Evolutionary conservation across 2,888 invertebrate species (phyloP), one percentile per base, ranked within the genome.

Genomic region (Rhagophthalmus giganteus): DNA sequence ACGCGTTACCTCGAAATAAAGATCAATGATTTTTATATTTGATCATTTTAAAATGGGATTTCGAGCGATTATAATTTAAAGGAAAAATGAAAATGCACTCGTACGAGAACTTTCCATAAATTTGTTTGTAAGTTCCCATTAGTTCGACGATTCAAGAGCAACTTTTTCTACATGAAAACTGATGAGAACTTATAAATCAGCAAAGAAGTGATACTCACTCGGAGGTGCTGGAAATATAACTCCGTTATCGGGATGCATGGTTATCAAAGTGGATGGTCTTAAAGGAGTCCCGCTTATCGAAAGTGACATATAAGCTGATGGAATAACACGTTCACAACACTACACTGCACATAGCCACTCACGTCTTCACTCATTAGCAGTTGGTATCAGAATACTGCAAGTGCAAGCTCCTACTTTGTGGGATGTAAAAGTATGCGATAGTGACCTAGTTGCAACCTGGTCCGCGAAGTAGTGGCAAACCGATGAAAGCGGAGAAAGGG

Each of bases 401-500:
- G 69, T 70, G 68, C 68, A 69, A 65, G 68, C 66, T 60, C 54
- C 52, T 44, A 56, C 61, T 61, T 59, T 62, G 63, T 66, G 67
- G 69, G 70, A 73, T 72, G 72, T 73, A 73, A 73, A 73, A 74
- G 73, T 73, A 68, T 70, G 73, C 73, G 73, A 73, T 74, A 74
- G 73, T 74, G 74, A 74, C 74, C 74, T 71, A 74, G 66, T 73
- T 73, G 72, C 57, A 62, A 60, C 57, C 58, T 64, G 58, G 61
- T 67, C 65, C 68, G 72, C 70, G 65, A 71, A 72, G 72, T 72
- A 72, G 73, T 72, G 72, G 73, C 71, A 71, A 71, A 72, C 67
- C 68, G 73, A 74, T 72, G 73, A 72, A 73, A 72, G 72, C 72
- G 71, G 74, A 72, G 74, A 74, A 74, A 74, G 73, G 73, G 71